Base-by-base conservation (phyloP, 2,888 invertebrate genomes). In the Melanophora roralis region DNA sequence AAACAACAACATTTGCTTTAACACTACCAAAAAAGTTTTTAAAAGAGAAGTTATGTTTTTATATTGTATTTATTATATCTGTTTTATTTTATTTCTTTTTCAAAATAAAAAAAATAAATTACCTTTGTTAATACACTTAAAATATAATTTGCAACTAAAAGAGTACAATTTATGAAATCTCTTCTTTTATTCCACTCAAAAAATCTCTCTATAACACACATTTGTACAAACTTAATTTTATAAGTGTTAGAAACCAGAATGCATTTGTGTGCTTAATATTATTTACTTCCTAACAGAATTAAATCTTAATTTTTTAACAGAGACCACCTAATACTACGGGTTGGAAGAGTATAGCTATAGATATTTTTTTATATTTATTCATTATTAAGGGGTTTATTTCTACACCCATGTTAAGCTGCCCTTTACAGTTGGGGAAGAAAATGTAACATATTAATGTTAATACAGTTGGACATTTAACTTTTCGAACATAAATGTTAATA, bases 301-400 rank as follows among this genome's bases (percentile, higher is more conserved):
- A n/a, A n/a, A n/a, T n/a, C n/a, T n/a, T n/a, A n/a, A 3, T n/a
- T 62, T 43, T 38, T 27, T 75, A 34, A 49, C 34, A 51, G 8
- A 11, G 16, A 23, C 8, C 8, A 19, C 34, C 12, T 6, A 9
- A 36, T 1, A 0, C 21, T 1, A 51, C 65, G 12, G 7, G 72
- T 62, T 43, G 73, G 72, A 78, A 78, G 73, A 78, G 78, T 19
- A 2, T 4, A 49, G 8, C 68, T 59, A 16, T 60, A 74, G 73
- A 11, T 14, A 21, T 1, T 1, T 2, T 19, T 36, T 16, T n/a
- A 12, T 55, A 3, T 5, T 1, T 4, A 36, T 19, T 16, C n/a
- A 0, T 1, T 47, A n/a, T 47, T n/a, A 23, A n/a, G 23, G 8
- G 36, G n/a, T 14, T 34, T 6, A 16, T 43, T 55, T 16, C 11